Percentiles rank a stretch among this genome's conserved stretches.
These are phyloP conservation scores for Paratilapia polleni DNA, from an alignment of 2,113 vertebrate species.

Conservation along the genomic window DNA sequence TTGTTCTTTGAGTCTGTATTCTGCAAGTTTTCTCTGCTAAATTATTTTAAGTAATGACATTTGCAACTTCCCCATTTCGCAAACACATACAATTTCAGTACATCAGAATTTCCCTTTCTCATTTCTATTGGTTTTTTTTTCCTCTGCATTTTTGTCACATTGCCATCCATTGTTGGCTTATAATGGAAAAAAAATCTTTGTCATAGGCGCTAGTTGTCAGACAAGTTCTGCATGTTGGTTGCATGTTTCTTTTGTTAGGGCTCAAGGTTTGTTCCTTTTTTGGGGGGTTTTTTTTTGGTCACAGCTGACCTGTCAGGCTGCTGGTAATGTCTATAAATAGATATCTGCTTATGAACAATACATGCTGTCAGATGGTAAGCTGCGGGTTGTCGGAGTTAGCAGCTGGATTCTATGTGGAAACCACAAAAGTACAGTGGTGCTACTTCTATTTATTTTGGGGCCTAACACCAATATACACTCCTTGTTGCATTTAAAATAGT, in stretches of 20 bases:
- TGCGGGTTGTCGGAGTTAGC: background rate
- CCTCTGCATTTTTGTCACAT: background rate
- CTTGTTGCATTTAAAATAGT: background rate
- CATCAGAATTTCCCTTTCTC: conserved; percentile 42
- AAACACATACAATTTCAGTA: conserved; percentile 44
- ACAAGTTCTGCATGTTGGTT: conserved; percentile 13
- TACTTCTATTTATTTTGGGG: conserved; percentile 41
- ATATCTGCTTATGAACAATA: background rate
- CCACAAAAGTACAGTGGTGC: background rate
- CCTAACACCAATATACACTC: background rate
- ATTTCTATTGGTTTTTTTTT: background rate
- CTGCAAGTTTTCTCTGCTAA: background rate
- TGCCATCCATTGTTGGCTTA: background rate
- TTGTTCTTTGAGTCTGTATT: conserved; percentile 13
- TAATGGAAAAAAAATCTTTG: background rate
- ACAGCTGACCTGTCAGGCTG: conserved; percentile 15
- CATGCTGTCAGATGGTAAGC: background rate
- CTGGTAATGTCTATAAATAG: background rate
- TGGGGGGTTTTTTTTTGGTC: background rate
- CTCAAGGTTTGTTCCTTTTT: background rate
- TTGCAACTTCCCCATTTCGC: conserved; percentile 57
- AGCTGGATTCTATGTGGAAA: conserved; percentile 9
- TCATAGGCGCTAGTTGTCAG: background rate
- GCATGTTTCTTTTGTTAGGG: background rate
- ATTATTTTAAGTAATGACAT: conserved; percentile 38